phyloP scores from a whole-genome alignment of 2,113 vertebrate genomes.

The Probosciger aterrimus region DNA sequence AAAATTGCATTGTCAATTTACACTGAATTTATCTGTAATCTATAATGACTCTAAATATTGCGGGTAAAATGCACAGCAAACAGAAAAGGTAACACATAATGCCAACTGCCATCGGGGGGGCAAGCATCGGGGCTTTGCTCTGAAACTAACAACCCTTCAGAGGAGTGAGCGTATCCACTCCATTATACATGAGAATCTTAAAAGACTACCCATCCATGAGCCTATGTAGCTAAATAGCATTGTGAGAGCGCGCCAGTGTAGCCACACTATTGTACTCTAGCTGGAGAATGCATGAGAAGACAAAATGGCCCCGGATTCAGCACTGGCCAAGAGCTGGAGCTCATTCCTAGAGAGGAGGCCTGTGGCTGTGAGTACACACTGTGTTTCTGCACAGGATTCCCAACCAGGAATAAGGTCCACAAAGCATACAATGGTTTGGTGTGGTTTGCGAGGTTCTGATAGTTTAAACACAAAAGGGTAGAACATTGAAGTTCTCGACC shows the following conservation, averaged over 20 bases:
- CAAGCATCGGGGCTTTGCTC: neutral
- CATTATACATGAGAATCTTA: neutral
- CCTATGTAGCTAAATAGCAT: accelerated
- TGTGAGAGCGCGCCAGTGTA: neutral
- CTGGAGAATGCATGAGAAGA: neutral
- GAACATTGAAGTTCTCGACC: neutral
- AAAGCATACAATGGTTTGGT: neutral
- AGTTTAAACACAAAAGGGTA: neutral
- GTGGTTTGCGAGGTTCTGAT: neutral
- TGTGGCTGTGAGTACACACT: neutral
- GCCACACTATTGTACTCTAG: neutral
- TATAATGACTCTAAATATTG: neutral
- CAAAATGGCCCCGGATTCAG: neutral
- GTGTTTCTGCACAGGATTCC: neutral
- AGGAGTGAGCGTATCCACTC: neutral
- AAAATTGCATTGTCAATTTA: neutral
- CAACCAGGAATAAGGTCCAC: neutral
- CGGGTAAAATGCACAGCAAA: neutral
- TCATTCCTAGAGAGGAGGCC: neutral
- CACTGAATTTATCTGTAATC: neutral
- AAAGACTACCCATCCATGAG: neutral
- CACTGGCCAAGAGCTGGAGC: neutral
- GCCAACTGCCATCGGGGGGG: neutral
- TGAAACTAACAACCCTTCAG: neutral
- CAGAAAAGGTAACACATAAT: neutral